These are phyloP conservation scores for Todiramphus saurophagus DNA, from an alignment of 2,113 vertebrate species.

Conservation along the genomic window DNA sequence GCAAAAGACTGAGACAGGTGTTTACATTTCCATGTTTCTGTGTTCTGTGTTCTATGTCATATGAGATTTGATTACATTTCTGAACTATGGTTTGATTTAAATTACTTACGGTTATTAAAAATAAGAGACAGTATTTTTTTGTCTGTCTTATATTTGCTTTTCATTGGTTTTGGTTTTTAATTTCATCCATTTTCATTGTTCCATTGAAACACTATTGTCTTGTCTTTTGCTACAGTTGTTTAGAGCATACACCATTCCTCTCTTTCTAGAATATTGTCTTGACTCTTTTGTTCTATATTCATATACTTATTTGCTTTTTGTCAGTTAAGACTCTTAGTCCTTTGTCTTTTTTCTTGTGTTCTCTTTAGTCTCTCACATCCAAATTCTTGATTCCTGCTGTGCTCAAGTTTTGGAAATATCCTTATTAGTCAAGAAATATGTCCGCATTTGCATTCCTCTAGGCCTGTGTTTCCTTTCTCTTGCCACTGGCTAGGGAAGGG, in stretches of 20 bases:
- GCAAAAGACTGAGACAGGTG: background rate
- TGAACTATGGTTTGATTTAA: background rate
- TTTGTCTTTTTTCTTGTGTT: background rate
- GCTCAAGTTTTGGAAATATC: background rate
- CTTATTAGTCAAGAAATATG: background rate
- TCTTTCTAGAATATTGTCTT: background rate
- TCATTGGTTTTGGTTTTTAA: background rate
- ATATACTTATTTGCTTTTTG: background rate
- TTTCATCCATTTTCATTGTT: background rate
- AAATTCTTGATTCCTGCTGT: background rate
- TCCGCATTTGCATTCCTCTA: background rate
- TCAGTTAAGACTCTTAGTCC: background rate
- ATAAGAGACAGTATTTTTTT: background rate
- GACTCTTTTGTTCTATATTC: background rate
- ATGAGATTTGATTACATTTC: background rate
- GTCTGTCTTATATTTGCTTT: background rate
- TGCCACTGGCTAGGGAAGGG: background rate
- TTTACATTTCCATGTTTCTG: background rate
- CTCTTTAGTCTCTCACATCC: background rate
- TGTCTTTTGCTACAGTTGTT: background rate
- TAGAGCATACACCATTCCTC: background rate
- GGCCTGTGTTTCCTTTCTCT: background rate
- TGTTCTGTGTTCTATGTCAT: no score
- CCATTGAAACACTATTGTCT: background rate
- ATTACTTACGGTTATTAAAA: background rate